Conservation (phyloP, 2,888 invertebrate species). For the Dasysyrphus albostriatus region DNA sequence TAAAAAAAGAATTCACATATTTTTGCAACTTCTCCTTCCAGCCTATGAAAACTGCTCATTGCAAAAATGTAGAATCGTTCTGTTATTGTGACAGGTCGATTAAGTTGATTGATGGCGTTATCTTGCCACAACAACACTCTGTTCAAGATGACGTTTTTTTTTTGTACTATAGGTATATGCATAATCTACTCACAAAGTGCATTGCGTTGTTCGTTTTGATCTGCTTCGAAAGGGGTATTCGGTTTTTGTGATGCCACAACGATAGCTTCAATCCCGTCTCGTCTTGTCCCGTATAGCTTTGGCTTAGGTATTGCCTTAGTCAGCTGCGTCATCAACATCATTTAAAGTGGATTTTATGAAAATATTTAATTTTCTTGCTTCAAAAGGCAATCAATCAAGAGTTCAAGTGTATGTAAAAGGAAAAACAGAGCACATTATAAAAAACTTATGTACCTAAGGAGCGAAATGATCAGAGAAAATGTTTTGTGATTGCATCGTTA, state of each 20-base stretch:
- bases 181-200: constrained; percentile 38
- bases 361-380: constrained; percentile 40
- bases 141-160: constrained; percentile 59
- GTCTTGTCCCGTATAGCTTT: too few relatives aligned
- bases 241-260: constrained; percentile 7
- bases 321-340: constrained; percentile 54
- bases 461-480: neutral
- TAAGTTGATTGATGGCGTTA: constrained; percentile 72
- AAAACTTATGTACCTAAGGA: neutral
- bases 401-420: constrained; percentile 45
- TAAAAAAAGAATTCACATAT: neutral
- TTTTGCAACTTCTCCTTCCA: constrained; percentile 3
- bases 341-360: constrained; percentile 70
- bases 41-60: neutral
- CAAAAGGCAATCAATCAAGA: constrained; percentile 63
- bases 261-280: neutral
- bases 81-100: constrained; percentile 74
- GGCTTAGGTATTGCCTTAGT: too few relatives aligned
- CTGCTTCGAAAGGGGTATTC: constrained; percentile 30
- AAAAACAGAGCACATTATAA: neutral
- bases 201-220: constrained; percentile 61
- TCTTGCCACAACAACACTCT: constrained; percentile 48
- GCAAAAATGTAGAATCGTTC: constrained; percentile 48
- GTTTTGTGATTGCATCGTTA: neutral
- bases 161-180: neutral